Conservation (phyloP, 2,888 invertebrate species). For the Lepetodrilus schrolli region DNA sequence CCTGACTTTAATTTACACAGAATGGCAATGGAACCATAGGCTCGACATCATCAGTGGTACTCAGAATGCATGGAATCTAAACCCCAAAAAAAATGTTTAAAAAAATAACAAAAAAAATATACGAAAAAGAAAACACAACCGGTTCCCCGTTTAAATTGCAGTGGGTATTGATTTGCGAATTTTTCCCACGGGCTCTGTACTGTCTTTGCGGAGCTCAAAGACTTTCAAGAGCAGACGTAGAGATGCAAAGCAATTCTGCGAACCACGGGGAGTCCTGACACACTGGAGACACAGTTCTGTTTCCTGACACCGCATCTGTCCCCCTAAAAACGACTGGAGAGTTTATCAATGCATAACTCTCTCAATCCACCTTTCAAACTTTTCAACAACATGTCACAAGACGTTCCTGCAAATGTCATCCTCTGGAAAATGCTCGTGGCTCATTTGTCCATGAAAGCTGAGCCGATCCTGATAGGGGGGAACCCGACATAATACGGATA, state of each 20-base stretch:
- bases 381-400: no score
- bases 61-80: no score
- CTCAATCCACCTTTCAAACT: no score
- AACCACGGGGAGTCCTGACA: not conserved
- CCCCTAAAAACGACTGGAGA: no score
- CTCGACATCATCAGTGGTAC: not conserved
- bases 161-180: not conserved
- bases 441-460: no score
- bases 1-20: conserved; percentile 5
- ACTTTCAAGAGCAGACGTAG: not conserved
- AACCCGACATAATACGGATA: no score
- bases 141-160: conserved; percentile 9
- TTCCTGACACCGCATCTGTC: no score
- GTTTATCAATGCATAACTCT: no score
- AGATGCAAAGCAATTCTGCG: conserved; percentile 1
- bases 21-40: conserved; percentile 1
- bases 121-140: not conserved
- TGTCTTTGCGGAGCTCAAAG: conserved; percentile 6
- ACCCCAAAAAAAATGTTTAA: no score
- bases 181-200: not conserved
- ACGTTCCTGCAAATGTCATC: no score
- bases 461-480: no score
- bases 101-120: not conserved
- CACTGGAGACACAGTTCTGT: not conserved
- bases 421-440: no score